These are phyloP conservation scores for Balaeniceps rex DNA, from an alignment of 2,113 vertebrate species.

Conservation along the genomic window DNA sequence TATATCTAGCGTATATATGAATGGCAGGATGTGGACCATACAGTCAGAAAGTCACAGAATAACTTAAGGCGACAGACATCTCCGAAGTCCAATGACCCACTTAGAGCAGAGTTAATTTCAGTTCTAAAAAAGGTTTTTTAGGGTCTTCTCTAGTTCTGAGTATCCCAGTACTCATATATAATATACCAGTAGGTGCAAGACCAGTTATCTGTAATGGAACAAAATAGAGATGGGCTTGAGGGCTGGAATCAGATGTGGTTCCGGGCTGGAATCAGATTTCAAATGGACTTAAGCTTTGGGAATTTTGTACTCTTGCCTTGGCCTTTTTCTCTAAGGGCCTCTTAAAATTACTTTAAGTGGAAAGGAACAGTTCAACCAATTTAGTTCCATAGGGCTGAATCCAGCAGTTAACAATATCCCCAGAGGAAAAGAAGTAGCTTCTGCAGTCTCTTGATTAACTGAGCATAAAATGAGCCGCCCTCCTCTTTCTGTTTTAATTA, in stretches of 20 bases:
- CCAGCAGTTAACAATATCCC: neutral
- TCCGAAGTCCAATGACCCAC: neutral
- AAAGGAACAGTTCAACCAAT: neutral
- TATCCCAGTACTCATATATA: neutral
- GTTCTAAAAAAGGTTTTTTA: neutral
- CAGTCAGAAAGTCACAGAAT: neutral
- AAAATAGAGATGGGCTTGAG: neutral
- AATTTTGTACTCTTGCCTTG: neutral
- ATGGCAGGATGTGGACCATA: neutral
- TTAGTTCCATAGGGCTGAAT: neutral
- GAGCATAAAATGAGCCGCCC: constrained; percentile 40
- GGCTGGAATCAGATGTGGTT: neutral
- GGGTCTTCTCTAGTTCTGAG: neutral
- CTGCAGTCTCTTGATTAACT: constrained; percentile 24
- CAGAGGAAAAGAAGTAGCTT: constrained; percentile 28
- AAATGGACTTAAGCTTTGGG: neutral
- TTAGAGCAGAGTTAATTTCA: neutral
- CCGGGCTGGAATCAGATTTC: neutral
- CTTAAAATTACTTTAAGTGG: neutral
- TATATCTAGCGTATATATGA: neutral
- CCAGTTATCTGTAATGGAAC: neutral
- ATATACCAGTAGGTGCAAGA: neutral
- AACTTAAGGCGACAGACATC: neutral
- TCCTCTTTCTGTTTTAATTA: constrained; percentile 25
- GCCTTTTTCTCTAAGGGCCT: neutral